Conservation (phyloP, 1,140 invertebrate genomes). For the Vanessa atalanta region DNA sequence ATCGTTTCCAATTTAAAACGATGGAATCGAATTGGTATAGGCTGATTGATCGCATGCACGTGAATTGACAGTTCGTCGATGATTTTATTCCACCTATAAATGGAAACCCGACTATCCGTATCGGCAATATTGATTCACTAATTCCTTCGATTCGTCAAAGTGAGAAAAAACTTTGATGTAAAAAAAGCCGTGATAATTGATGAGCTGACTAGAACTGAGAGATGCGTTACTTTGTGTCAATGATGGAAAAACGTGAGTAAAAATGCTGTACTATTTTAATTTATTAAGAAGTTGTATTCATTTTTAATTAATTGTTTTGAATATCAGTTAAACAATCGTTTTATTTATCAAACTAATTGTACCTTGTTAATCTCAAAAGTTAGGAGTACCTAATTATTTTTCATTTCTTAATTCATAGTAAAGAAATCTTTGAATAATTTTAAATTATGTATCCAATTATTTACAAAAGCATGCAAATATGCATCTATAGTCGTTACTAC, state of each 20-base stretch:
- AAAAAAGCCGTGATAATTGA: too few species aligned
- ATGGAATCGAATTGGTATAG: conserved; percentile 20
- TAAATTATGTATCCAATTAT: background rate
- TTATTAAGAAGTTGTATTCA: too few species aligned
- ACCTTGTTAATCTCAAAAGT: background rate
- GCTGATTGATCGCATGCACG: conserved; percentile 23
- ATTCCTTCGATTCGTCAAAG: too few species aligned
- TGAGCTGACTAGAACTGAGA: too few species aligned
- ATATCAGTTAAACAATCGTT: too few species aligned
- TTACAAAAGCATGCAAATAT: background rate
- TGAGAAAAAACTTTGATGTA: too few species aligned
- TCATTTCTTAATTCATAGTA: background rate
- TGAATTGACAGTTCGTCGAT: conserved; percentile 26
- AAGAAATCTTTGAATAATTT: background rate
- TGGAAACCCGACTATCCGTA: background rate
- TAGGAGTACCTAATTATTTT: background rate
- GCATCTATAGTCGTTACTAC: background rate
- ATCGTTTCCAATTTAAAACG: conserved; percentile 21
- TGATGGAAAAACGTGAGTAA: too few species aligned
- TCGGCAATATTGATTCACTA: background rate
- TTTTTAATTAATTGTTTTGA: too few species aligned
- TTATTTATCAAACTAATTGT: too few species aligned
- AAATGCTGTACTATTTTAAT: too few species aligned
- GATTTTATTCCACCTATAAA: conserved; percentile 19
- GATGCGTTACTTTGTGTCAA: too few species aligned